These are phyloP conservation scores for Chloroceryle amazona DNA, from an alignment of 2,797 vertebrate species.

Conservation along the genomic window DNA sequence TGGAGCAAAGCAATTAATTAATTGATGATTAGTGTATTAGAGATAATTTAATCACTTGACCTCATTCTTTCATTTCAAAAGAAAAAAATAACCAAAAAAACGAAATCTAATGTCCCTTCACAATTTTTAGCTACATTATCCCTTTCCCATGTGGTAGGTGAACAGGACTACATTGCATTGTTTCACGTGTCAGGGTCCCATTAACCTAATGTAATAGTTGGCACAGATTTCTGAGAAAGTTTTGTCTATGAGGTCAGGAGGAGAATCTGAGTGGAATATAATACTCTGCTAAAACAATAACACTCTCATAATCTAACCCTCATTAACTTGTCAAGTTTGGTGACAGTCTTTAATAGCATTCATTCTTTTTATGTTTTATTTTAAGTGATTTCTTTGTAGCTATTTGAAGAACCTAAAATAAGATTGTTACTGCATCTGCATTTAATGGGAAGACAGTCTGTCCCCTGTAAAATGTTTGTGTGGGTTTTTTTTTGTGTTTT, in stretches of 20 bases:
- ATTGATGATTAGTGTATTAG: neutral
- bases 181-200: constrained; percentile 40
- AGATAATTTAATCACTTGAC: constrained; percentile 53
- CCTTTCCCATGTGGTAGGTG: constrained; percentile 64
- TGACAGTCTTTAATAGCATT: constrained; percentile 68
- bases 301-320: constrained; percentile 59
- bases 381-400: constrained; percentile 52
- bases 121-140: constrained; percentile 31
- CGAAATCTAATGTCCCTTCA: constrained; percentile 6
- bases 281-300: constrained; percentile 75
- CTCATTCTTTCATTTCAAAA: constrained; percentile 49
- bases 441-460: neutral
- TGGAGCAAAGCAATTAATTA: neutral
- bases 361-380: constrained; percentile 40
- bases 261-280: constrained; percentile 64
- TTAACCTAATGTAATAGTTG: constrained; percentile 67
- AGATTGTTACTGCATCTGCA: constrained; percentile 19
- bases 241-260: constrained; percentile 57
- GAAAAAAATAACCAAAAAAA: neutral
- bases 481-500: too few relatives aligned
- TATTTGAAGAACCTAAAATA: constrained; percentile 7
- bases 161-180: constrained; percentile 19
- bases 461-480: neutral
- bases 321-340: constrained; percentile 73
- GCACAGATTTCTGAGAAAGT: constrained; percentile 66